These are phyloP conservation scores for Lophochroa leadbeateri DNA, from an alignment of 2,113 vertebrate species.

Conservation along the genomic window DNA sequence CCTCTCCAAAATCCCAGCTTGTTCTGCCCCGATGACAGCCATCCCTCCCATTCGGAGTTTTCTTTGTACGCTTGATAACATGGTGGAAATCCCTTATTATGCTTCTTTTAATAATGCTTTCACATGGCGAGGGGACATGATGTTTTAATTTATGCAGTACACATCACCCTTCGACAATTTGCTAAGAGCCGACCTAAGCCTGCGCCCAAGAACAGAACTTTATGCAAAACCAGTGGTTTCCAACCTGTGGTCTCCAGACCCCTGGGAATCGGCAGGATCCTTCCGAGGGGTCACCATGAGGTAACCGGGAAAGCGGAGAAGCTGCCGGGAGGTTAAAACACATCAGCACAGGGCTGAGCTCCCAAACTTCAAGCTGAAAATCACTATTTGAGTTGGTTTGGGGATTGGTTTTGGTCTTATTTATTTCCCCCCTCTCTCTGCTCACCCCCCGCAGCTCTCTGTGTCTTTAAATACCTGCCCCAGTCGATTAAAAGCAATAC, in stretches of 20 bases:
- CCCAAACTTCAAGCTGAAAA: neutral
- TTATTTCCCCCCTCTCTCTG: too few relatives aligned
- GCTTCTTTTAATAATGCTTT: slow-evolving; percentile 61
- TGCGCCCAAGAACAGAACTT: neutral
- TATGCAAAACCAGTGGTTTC: slow-evolving; percentile 60
- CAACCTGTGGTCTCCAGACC: slow-evolving; percentile 52
- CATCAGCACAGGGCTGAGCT: neutral
- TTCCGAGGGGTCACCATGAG: slow-evolving; percentile 24
- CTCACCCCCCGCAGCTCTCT: neutral
- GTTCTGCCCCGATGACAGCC: slow-evolving; percentile 40
- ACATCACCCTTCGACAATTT: slow-evolving; percentile 39
- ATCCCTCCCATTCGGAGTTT: slow-evolving; percentile 50
- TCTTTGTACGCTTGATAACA: slow-evolving; percentile 64
- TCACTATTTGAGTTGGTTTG: neutral
- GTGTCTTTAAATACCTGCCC: neutral
- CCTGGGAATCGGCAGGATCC: neutral
- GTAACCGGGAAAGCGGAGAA: slow-evolving; percentile 18
- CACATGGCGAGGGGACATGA: slow-evolving; percentile 48
- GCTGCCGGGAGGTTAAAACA: neutral
- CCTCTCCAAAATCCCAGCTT: slow-evolving; percentile 53
- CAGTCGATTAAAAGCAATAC: neutral
- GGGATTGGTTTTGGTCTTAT: too few relatives aligned
- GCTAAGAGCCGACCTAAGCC: slow-evolving; percentile 26
- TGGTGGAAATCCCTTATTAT: slow-evolving; percentile 67
- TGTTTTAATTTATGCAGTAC: slow-evolving; percentile 56